Conservation (phyloP, 2,113 vertebrate genomes). For the Bostrychus sinensis region DNA sequence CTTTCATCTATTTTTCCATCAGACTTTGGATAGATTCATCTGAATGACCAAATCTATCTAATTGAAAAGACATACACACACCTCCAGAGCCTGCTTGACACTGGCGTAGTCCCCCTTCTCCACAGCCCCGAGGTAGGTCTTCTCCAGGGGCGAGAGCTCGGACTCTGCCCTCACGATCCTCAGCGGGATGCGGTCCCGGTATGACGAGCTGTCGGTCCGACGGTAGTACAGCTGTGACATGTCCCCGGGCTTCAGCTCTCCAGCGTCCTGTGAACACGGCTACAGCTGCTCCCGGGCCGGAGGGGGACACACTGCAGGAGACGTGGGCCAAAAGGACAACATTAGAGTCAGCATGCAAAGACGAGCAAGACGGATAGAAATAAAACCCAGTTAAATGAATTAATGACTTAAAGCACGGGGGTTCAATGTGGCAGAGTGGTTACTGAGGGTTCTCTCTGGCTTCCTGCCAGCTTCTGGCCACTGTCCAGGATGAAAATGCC, state of each 20-base stretch:
- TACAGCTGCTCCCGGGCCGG: slow-evolving; percentile 66
- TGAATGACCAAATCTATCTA: not conserved
- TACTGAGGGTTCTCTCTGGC: no score
- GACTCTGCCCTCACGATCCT: slow-evolving; percentile 95
- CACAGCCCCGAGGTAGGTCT: slow-evolving; percentile 92
- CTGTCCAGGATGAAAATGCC: no score
- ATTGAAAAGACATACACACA: slow-evolving; percentile 23
- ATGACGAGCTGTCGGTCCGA: slow-evolving; percentile 88
- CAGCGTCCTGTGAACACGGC: slow-evolving; percentile 42
- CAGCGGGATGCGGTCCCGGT: slow-evolving; percentile 95
- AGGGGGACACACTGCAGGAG: slow-evolving; percentile 72
- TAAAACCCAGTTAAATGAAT: no score
- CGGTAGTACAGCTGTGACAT: slow-evolving; percentile 99
- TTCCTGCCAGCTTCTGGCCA: no score
- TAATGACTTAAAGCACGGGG: no score
- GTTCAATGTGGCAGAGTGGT: no score
- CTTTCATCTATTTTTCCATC: slow-evolving; percentile 17
- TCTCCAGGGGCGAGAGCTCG: slow-evolving; percentile 92
- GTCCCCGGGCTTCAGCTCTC: slow-evolving; percentile 58
- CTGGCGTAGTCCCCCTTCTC: slow-evolving; percentile 97
- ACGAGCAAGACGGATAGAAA: no score
- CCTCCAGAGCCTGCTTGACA: slow-evolving; percentile 93
- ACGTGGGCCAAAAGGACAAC: slow-evolving; percentile 34
- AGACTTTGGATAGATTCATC: slow-evolving; percentile 6
- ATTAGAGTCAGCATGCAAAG: not conserved